These are phyloP conservation scores for Rhyacophila evoluta DNA, from an alignment of 2,888 invertebrate species.

Conservation along the genomic window DNA sequence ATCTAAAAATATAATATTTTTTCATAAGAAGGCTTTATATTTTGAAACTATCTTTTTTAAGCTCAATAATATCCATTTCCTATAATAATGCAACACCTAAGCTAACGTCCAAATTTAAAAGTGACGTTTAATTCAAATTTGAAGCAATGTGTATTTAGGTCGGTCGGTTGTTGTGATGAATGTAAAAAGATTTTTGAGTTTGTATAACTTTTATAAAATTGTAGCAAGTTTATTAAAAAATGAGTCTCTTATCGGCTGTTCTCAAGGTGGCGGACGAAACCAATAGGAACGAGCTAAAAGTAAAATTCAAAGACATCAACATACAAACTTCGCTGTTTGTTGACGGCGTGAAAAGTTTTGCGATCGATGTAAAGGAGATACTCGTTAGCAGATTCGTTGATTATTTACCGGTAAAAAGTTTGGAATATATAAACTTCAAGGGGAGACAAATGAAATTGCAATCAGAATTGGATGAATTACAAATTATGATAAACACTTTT, in stretches of 20 bases:
- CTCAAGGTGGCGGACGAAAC: conserved; percentile 63
- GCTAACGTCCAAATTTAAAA: no score
- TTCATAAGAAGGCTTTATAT: no score
- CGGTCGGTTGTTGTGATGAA: no score
- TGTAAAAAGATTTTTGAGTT: no score
- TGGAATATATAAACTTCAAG: conserved; percentile 43
- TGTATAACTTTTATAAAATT: neutral
- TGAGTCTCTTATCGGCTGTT: conserved; percentile 65
- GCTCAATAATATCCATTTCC: no score
- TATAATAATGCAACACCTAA: no score
- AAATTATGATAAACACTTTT: conserved; percentile 32
- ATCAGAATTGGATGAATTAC: conserved; percentile 39
- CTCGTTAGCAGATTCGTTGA: conserved; percentile 44
- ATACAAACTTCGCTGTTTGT: conserved; percentile 36
- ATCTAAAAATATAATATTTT: no score
- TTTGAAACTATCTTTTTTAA: no score
- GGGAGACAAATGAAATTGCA: conserved; percentile 41
- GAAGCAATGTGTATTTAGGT: no score
- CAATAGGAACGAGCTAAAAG: conserved; percentile 61
- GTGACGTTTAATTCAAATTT: no score
- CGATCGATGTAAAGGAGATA: conserved; percentile 44
- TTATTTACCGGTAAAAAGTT: conserved; percentile 41
- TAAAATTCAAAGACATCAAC: conserved; percentile 60
- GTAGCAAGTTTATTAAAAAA: conserved; percentile 52
- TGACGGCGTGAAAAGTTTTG: conserved; percentile 46